Evolutionary conservation across 2,797 vertebrate genomes (phyloP).

Genomic region (Lycodopsis pacificus): DNA sequence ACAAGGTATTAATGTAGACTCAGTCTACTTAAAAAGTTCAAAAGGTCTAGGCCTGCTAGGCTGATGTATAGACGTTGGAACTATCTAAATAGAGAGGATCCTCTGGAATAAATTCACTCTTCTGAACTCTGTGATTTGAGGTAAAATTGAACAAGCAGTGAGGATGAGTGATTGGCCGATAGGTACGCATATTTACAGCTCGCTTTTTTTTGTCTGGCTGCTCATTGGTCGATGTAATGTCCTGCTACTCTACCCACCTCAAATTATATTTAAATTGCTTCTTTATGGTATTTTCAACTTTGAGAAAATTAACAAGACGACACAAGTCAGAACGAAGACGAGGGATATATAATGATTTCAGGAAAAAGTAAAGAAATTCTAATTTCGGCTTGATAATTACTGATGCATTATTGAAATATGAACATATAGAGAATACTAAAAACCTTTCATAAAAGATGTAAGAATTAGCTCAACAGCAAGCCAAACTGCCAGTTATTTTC

Average conservation of each 20-base stretch:
- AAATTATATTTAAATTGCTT: background rate
- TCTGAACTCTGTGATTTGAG: too few species aligned
- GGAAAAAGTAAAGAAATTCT: background rate
- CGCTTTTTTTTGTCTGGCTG: background rate
- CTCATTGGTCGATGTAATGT: background rate
- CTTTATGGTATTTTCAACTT: background rate
- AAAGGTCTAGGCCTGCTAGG: too few species aligned
- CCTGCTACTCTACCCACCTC: background rate
- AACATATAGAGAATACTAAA: conserved; percentile 12
- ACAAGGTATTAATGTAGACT: too few species aligned
- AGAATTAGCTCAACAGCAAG: conserved; percentile 18
- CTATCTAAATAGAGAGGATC: too few species aligned
- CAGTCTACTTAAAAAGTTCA: too few species aligned
- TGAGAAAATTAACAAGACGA: background rate
- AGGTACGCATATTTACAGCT: background rate
- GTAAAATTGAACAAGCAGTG: too few species aligned
- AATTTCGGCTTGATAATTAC: background rate
- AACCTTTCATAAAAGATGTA: conserved; percentile 12
- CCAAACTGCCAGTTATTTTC: conserved; percentile 9
- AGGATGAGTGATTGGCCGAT: background rate
- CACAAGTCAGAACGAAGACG: background rate
- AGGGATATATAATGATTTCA: background rate
- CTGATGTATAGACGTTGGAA: too few species aligned
- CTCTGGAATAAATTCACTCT: too few species aligned
- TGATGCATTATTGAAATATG: conserved; percentile 14